A percentile compares a stretch with the other conserved stretches of the same genome.
Conservation (phyloP, 2,888 invertebrate genomes). For the Enchytraeus crypticus region DNA sequence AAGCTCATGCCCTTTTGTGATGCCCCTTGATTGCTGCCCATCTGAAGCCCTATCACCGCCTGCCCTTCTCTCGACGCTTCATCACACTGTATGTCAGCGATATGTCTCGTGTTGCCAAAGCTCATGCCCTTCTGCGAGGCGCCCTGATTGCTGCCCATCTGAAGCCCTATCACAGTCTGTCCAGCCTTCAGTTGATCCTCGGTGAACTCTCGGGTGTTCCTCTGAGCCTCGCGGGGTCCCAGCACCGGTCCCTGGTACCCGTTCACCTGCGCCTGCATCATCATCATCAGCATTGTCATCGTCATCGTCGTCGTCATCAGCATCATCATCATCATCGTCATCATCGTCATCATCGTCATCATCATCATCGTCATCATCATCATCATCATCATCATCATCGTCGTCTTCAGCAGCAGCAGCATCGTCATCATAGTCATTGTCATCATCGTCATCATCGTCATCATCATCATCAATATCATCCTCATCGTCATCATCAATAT, state of each 20-base stretch:
- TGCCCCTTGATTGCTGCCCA: slow-evolving; percentile 94
- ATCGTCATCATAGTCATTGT: no score
- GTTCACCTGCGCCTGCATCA: slow-evolving; percentile 45
- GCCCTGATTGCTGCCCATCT: slow-evolving; percentile 94
- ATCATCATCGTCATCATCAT: slow-evolving; percentile 9
- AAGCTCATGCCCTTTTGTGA: slow-evolving; percentile 64
- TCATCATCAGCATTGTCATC: no score
- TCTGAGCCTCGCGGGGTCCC: slow-evolving; percentile 90
- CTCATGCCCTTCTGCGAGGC: slow-evolving; percentile 64
- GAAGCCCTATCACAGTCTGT: slow-evolving; percentile 78
- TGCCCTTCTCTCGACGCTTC: slow-evolving; percentile 85
- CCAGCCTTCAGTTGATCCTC: no score
- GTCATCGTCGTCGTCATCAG: no score
- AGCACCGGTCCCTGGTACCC: slow-evolving; percentile 67
- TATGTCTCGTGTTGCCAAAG: slow-evolving; percentile 92
- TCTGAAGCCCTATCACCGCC: slow-evolving; percentile 81
- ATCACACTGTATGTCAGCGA: slow-evolving; percentile 58
- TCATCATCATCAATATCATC: slow-evolving; percentile 1
- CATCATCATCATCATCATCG: slow-evolving; percentile 6
- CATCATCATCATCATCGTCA: no score
- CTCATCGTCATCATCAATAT: no score
- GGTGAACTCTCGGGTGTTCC: slow-evolving; percentile 81
- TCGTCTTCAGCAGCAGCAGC: no score
- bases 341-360: slow-evolving; percentile 8
- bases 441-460: slow-evolving; percentile 3